Conservation (phyloP, 2,113 vertebrate genomes). For the Climacteris rufus region DNA sequence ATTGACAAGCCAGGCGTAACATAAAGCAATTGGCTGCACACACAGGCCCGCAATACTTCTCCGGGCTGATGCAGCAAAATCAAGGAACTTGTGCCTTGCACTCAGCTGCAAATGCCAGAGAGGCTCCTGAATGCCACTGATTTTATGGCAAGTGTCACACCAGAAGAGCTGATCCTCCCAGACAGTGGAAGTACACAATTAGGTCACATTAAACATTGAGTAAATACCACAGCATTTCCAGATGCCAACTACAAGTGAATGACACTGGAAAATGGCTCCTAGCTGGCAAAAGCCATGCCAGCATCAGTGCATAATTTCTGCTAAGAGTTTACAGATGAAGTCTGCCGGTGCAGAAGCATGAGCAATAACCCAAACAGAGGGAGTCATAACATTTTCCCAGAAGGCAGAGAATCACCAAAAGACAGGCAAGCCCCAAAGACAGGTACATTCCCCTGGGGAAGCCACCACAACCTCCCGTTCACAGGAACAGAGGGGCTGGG, state of each 20-base stretch:
- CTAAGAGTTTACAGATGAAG: not conserved
- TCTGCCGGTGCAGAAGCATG: fast-evolving
- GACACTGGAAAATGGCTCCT: not conserved
- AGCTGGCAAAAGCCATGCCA: not conserved
- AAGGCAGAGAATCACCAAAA: not conserved
- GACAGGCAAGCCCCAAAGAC: not conserved
- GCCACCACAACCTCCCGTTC: fast-evolving
- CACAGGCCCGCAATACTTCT: fast-evolving
- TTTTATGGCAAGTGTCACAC: not conserved
- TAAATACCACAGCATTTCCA: not conserved
- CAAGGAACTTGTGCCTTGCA: not conserved
- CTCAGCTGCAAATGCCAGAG: not conserved
- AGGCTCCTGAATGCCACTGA: not conserved
- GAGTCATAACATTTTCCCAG: not conserved
- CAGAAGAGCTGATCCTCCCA: not conserved
- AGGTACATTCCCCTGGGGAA: not conserved
- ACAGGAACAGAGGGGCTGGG: not conserved
- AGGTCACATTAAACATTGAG: conserved; percentile 19
- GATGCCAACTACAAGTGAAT: not conserved
- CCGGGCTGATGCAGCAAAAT: not conserved
- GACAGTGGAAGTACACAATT: conserved; percentile 26
- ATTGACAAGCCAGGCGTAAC: not conserved
- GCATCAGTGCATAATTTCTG: not conserved
- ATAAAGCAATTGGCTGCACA: not conserved
- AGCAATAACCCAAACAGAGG: not conserved